A percentile compares a stretch with the other conserved stretches of the same genome.
Evolutionary conservation across 2,113 vertebrate genomes (phyloP).

Genomic region (Thunnus maccoyii): DNA sequence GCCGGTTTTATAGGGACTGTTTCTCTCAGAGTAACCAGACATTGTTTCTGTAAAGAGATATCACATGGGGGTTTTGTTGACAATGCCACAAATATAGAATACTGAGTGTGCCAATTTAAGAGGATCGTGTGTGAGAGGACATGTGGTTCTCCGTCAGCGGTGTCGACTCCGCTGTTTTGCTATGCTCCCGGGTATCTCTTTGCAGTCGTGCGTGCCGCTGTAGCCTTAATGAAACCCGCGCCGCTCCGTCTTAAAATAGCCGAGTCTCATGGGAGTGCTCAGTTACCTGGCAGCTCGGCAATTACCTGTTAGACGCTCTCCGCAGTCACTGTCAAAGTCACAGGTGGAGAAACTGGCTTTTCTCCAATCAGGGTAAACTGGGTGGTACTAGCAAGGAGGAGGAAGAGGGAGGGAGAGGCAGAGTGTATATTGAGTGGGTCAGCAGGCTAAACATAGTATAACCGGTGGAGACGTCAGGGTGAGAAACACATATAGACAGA

Average conservation of each 20-base stretch:
- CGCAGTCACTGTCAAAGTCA: constrained; percentile 24
- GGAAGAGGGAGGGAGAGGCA: constrained; percentile 37
- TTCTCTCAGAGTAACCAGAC: too few species aligned
- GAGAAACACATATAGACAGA: constrained; percentile 13
- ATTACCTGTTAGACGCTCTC: constrained; percentile 25
- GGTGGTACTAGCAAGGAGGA: constrained; percentile 24
- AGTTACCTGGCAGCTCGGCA: constrained; percentile 30
- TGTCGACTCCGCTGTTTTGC: background rate
- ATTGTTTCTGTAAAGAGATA: too few species aligned
- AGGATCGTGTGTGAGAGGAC: background rate
- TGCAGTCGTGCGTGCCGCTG: background rate
- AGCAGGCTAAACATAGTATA: constrained; percentile 69
- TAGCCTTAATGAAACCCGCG: constrained; percentile 1
- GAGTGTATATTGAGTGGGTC: constrained; percentile 41
- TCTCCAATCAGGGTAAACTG: constrained; percentile 35
- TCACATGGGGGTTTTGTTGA: too few species aligned
- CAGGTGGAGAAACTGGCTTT: constrained; percentile 42
- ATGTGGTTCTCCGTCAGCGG: background rate
- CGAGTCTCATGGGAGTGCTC: background rate
- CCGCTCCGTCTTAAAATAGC: constrained; percentile 15
- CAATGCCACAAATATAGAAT: too few species aligned
- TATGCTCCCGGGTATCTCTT: background rate
- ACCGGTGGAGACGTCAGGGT: constrained; percentile 44
- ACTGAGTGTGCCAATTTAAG: background rate
- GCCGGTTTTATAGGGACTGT: too few species aligned